phyloP scores from a whole-genome alignment of 2,888 invertebrate species.

The Tenthredo distinguenda region DNA sequence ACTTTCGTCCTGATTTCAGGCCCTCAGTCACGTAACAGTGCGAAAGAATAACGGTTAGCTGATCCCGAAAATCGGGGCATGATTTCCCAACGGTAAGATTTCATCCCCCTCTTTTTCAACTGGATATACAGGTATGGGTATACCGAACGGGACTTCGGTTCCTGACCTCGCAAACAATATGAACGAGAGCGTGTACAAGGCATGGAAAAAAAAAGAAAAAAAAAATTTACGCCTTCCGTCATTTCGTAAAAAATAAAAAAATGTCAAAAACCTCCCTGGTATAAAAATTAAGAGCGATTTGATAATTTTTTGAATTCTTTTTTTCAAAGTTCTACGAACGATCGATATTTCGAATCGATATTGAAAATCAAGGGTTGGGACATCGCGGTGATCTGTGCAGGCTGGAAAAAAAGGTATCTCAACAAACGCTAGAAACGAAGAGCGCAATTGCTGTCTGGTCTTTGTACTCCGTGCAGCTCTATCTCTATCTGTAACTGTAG shows the following conservation, averaged over 20 bases:
- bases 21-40: not conserved
- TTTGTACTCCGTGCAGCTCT: not conserved
- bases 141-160: not conserved
- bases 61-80: slow-evolving; percentile 45
- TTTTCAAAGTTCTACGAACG: too few species aligned
- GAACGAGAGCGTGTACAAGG: not conserved
- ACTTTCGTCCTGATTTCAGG: not conserved
- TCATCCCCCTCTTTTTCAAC: not conserved
- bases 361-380: not conserved
- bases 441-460: slow-evolving; percentile 26
- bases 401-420: not conserved
- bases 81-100: slow-evolving; percentile 47
- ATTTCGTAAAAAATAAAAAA: not conserved
- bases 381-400: not conserved
- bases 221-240: not conserved
- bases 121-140: not conserved
- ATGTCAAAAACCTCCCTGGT: not conserved
- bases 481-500: not conserved
- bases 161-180: not conserved
- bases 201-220: not conserved
- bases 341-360: too few species aligned
- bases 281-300: too few species aligned
- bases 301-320: too few species aligned
- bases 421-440: slow-evolving; percentile 5
- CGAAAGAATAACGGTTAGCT: slow-evolving; percentile 29